A percentile compares a stretch with the other conserved stretches of the same genome.
Conservation (phyloP, 2,113 vertebrate genomes). For the Synchiropus splendidus region DNA sequence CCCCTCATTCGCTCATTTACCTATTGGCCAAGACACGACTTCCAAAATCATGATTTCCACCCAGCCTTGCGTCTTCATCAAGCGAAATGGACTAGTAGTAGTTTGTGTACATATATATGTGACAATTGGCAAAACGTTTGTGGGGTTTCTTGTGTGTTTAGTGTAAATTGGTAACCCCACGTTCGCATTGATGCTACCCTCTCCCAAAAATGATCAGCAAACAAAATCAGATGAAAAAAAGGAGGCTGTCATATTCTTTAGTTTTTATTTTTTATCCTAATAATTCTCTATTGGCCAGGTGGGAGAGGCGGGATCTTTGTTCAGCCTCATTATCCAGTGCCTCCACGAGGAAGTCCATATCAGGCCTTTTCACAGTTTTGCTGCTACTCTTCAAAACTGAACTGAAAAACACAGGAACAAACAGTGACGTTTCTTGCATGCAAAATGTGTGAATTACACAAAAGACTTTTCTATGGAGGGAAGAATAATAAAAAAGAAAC, state of each 20-base stretch:
- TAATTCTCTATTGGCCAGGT: conserved; percentile 32
- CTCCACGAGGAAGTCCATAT: conserved; percentile 62
- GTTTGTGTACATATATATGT: conserved; percentile 53
- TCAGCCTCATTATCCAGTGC: conserved; percentile 57
- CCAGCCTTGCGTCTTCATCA: too few relatives aligned
- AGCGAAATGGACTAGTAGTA: conserved; percentile 8
- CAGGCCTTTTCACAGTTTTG: conserved; percentile 65
- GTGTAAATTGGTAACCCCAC: conserved; percentile 28
- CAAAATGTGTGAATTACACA: conserved; percentile 58
- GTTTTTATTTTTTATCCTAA: conserved; percentile 12
- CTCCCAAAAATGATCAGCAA: background rate
- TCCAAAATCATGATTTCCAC: too few relatives aligned
- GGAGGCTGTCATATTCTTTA: too few relatives aligned
- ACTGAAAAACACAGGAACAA: conserved; percentile 10
- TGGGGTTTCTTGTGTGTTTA: conserved; percentile 38
- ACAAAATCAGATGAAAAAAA: too few relatives aligned
- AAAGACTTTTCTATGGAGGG: conserved; percentile 50
- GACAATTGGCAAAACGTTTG: conserved; percentile 43
- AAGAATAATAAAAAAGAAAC: conserved; percentile 40
- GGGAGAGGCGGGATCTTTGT: conserved; percentile 28
- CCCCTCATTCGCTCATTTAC: conserved; percentile 33
- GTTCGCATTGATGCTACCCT: too few relatives aligned
- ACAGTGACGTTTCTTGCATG: conserved; percentile 66
- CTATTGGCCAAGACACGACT: too few relatives aligned
- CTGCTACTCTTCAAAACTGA: conserved; percentile 53